Conservation (phyloP, 2,888 invertebrate species). For the Drosophila tanythrix region DNA sequence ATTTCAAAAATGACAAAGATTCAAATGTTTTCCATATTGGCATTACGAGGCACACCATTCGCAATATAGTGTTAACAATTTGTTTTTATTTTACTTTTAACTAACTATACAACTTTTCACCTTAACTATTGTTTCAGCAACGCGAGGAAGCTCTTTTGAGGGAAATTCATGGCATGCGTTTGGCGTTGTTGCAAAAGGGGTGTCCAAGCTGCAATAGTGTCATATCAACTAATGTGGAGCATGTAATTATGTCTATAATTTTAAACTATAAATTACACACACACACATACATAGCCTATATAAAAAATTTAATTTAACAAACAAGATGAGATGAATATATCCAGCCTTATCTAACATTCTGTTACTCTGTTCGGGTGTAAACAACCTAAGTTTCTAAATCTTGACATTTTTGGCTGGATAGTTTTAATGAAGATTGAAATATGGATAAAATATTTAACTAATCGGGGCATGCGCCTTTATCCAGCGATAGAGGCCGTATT, state of each 20-base stretch:
- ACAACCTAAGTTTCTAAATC: not conserved
- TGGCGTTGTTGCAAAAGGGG: slow-evolving; percentile 87
- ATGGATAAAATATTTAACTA: not conserved
- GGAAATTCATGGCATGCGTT: slow-evolving; percentile 91
- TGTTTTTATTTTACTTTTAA: too few relatives aligned
- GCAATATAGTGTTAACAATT: not conserved
- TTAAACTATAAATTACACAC: not conserved
- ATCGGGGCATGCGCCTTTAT: slow-evolving; percentile 6
- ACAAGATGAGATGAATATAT: slow-evolving; percentile 54
- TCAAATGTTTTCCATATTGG: not conserved
- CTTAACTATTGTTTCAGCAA: slow-evolving; percentile 86
- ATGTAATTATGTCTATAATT: slow-evolving; percentile 80
- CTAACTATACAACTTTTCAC: not conserved
- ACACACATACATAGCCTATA: slow-evolving; percentile 1
- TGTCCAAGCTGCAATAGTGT: slow-evolving; percentile 88
- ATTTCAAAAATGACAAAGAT: not conserved
- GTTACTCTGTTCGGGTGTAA: not conserved
- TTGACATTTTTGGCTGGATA: slow-evolving; percentile 44
- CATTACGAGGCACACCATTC: not conserved
- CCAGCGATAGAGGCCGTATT: slow-evolving; percentile 19
- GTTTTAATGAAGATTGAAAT: slow-evolving; percentile 10
- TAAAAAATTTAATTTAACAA: not conserved
- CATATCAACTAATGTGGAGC: slow-evolving; percentile 84
- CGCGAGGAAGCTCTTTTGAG: slow-evolving; percentile 91
- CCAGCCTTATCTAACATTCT: slow-evolving; percentile 35